Conservation (phyloP, 2,113 vertebrate species). For the Glareola pratincola region DNA sequence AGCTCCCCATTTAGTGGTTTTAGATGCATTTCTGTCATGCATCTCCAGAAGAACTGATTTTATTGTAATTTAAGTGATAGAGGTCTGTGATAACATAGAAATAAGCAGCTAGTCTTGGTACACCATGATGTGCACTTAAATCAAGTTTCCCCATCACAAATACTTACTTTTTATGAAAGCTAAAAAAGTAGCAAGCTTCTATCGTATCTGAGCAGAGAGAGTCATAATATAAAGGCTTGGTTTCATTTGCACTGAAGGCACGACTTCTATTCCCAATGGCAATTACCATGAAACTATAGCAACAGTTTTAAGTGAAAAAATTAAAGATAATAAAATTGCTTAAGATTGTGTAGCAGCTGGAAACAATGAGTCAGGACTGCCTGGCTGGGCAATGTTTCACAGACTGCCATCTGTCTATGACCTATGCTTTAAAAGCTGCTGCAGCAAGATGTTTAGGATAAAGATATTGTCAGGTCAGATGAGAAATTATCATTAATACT, state of each 20-base stretch:
- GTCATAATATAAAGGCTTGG: neutral
- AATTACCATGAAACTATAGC: neutral
- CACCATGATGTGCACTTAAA: neutral
- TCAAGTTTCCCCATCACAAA: neutral
- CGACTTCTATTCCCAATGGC: neutral
- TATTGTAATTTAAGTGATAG: neutral
- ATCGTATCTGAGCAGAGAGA: neutral
- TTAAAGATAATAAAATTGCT: neutral
- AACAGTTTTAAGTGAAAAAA: conserved; percentile 9
- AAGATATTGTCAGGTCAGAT: neutral
- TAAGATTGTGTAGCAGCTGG: neutral
- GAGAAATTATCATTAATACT: neutral
- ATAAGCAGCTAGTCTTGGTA: neutral
- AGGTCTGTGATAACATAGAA: neutral
- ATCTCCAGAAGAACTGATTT: neutral
- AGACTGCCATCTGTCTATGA: neutral
- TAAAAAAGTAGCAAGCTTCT: neutral
- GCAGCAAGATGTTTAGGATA: neutral
- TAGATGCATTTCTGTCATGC: neutral
- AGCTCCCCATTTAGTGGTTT: neutral
- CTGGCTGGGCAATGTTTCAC: neutral
- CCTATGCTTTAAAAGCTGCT: neutral
- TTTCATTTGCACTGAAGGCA: neutral
- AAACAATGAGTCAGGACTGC: conserved; percentile 7
- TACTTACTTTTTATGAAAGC: neutral